Base-by-base conservation (phyloP, 2,113 vertebrate species). In the Megaleporinus macrocephalus region DNA sequence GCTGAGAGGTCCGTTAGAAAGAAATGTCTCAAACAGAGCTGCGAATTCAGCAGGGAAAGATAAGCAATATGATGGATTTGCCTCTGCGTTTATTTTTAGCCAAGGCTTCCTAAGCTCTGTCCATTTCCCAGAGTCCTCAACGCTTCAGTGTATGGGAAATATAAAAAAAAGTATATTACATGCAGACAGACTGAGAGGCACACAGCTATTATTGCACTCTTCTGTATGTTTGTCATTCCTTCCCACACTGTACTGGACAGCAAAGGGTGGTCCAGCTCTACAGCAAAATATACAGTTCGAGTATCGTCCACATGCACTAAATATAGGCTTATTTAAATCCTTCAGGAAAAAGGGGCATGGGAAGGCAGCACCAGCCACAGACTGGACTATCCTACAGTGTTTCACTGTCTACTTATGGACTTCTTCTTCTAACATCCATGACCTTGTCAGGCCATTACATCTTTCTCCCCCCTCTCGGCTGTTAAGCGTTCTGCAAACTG, bases 41-140 rank as follows among this genome's bases (percentile, higher is more conserved):
- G 41, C 5, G 41, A 44, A 44, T 9, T 65, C 36, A 73, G 55
- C 44, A 74, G 71, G 33, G 76, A 79, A 74, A 24, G 74, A 87
- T 55, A 59, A 78, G 26, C 57, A 15, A 14, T 62, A 44, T 62
- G 75, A 85, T 77, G 24, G 75, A 80, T 80, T 44, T 13, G 24
- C 55, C 20, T 68, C 30, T 66, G 49, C 62, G 61, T 66, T 80
- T 86, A 80, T 86, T 81, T 89, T 86, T 86, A 87, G 76, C 75
- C 26, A 22, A 80, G 75, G 80, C 76, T 77, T 86, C 81, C 84
- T 83, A 84, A 69, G 75, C 29, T 26, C 18, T 63, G 65, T 24
- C 61, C 7, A 33, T 84, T 87, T 88, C 82, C 84, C 84, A 84
- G 44, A 84, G 55, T 69, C 70, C 24, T 57, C 5, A 82, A 82